These are phyloP conservation scores for Burhinus bistriatus DNA, from an alignment of 2,113 vertebrate species.

Conservation along the genomic window DNA sequence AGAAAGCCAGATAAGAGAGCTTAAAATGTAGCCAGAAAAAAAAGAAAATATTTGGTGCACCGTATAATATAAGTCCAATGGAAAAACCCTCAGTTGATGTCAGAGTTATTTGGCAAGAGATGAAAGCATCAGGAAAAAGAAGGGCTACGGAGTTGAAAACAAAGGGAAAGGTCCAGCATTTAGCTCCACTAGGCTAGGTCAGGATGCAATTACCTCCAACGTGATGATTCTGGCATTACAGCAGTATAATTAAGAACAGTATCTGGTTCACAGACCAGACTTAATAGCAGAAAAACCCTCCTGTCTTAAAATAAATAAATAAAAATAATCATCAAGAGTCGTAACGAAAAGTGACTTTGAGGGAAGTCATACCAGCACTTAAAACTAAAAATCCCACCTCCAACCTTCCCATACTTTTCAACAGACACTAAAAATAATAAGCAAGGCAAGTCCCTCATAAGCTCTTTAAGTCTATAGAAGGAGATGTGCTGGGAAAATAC, in stretches of 20 bases:
- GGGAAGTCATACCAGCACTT: neutral
- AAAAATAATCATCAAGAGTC: neutral
- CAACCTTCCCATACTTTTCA: neutral
- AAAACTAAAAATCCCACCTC: neutral
- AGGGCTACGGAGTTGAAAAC: neutral
- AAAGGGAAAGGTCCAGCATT: neutral
- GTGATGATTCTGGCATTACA: neutral
- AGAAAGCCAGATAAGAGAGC: neutral
- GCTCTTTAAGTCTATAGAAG: neutral
- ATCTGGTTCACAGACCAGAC: neutral
- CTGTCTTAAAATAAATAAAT: neutral
- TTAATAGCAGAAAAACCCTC: neutral
- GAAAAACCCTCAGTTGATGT: neutral
- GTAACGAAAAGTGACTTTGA: neutral
- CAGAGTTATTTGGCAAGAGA: neutral
- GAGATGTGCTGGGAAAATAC: neutral
- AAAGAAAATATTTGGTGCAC: neutral
- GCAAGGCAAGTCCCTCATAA: neutral
- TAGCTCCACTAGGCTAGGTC: neutral
- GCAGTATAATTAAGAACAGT: neutral
- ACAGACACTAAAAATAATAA: neutral
- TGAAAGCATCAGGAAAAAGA: neutral
- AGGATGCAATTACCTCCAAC: neutral
- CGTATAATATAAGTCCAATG: neutral
- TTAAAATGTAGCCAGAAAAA: neutral